These are phyloP conservation scores for Nycticryphes semicollaris DNA, from an alignment of 2,113 vertebrate species.

Conservation along the genomic window DNA sequence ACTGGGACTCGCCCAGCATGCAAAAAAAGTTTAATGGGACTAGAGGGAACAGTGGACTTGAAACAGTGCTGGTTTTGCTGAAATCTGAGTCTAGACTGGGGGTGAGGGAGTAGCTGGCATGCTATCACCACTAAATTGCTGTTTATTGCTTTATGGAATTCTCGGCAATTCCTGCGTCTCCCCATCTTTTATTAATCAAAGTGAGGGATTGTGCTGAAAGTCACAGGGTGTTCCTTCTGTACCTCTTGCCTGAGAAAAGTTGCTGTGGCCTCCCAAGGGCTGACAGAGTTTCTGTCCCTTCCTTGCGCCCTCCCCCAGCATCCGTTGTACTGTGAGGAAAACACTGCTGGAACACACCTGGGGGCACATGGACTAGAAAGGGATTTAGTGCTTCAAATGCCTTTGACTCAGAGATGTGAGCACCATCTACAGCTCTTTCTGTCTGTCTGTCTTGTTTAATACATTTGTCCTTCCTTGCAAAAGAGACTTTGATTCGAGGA, in stretches of 20 bases:
- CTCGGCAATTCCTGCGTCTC: slow-evolving; percentile 8
- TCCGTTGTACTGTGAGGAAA: neutral
- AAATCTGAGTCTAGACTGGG: neutral
- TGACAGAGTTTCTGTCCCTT: neutral
- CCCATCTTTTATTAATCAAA: slow-evolving; percentile 34
- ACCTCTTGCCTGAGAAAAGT: neutral
- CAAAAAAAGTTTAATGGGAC: slow-evolving; percentile 11
- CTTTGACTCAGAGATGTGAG: neutral
- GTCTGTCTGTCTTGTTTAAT: slow-evolving; percentile 1
- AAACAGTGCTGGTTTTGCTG: slow-evolving; percentile 8
- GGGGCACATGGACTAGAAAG: neutral
- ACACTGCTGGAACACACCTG: neutral
- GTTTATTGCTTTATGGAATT: slow-evolving; percentile 23
- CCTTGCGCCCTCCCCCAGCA: neutral
- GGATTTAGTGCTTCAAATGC: neutral
- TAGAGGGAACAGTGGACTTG: neutral
- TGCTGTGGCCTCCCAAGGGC: neutral
- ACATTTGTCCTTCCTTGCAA: neutral
- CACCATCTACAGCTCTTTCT: neutral
- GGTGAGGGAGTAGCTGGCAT: neutral
- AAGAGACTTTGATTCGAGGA: neutral
- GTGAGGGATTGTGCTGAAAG: neutral
- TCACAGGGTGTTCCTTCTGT: neutral
- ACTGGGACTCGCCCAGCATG: neutral
- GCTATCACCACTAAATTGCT: neutral